Evolutionary conservation across 2,888 invertebrate genomes (phyloP).

Genomic region (Mythimna pallens): DNA sequence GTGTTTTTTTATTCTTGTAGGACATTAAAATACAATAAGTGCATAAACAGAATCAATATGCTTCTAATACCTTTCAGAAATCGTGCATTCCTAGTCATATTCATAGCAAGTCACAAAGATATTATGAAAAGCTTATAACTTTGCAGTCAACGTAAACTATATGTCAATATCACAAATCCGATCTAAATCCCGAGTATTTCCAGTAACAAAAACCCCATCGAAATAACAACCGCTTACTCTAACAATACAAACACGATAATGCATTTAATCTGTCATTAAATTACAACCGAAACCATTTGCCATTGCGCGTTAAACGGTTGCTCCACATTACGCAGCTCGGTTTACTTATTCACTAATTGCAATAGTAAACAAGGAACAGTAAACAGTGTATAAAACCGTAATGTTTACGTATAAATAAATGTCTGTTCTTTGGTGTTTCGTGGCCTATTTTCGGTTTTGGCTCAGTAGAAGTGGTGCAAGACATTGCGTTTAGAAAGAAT

Average conservation of each 20-base stretch:
- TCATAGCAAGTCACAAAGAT: neutral
- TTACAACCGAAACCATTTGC: slow-evolving; percentile 34
- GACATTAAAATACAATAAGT: neutral
- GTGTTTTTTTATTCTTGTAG: neutral
- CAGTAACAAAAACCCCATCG: slow-evolving; percentile 11
- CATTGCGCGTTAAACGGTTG: slow-evolving; percentile 23
- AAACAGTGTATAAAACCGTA: slow-evolving; percentile 60
- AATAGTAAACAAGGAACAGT: slow-evolving; percentile 54
- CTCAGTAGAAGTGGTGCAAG: slow-evolving; percentile 32
- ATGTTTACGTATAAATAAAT: slow-evolving; percentile 50
- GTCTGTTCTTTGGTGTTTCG: slow-evolving; percentile 41
- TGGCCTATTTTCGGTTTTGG: slow-evolving; percentile 50
- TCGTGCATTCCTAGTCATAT: neutral
- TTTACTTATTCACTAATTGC: slow-evolving; percentile 59
- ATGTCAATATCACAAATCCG: neutral
- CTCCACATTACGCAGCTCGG: slow-evolving; percentile 32
- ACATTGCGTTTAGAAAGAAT: slow-evolving; percentile 5
- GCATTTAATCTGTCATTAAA: slow-evolving; percentile 57
- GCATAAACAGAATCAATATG: neutral
- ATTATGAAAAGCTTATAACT: neutral
- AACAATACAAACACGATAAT: slow-evolving; percentile 49
- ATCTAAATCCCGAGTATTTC: neutral
- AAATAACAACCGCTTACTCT: slow-evolving; percentile 33
- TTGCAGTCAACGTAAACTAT: neutral
- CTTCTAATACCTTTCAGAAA: slow-evolving; percentile 3